Base-by-base conservation (phyloP, 2,113 vertebrate genomes). In the Sporophila hypoxantha region DNA sequence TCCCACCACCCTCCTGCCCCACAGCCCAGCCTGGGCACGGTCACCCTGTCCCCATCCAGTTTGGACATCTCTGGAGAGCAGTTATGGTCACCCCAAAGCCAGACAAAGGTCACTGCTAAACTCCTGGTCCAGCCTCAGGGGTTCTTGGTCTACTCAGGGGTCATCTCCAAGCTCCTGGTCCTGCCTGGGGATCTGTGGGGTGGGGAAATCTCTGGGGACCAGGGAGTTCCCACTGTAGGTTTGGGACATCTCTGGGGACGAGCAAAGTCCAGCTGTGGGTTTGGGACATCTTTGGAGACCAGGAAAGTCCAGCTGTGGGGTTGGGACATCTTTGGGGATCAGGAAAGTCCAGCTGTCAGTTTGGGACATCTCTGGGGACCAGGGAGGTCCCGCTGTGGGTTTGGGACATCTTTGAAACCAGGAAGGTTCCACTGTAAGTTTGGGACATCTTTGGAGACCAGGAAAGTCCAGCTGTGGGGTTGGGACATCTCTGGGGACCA, bases 391-490 rank as follows among this genome's bases (percentile, higher is more conserved):
- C 10, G 10, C 10, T 6, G 30, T 25, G 15, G 16, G 11, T 18
- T 8, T 41, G 27, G 60, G 27, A 30, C 6, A 41, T 65, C 23
- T 46, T 1, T 46, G 32, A 7, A 20, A 5, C 2, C 2, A 11
- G 1, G 5, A 10, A 44, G 2, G 8, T 44, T 21, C 14, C 5
- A 18, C 8, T 5, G 22, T 34, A 16, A 22, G 16, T 34, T 12
- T 22, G 29, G 39, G 27, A 30, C 6, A 41, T 6, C 27, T 41
- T 4, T 29, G 27, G 27, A 12, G 3, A 39, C 14, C 5, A 23
- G 0, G 10, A 1, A 64, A 0, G 8, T n/a, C 30, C 42, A 1
- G 2, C 4, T 3, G 26, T 9, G 19, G 34, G 4, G 22, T 1
- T 22, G 34, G 34, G 14, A 12, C 14, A 36, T 29, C 27, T 41